Percentiles rank a stretch among this genome's conserved stretches.
Evolutionary conservation across 2,113 vertebrate genomes (phyloP).

Genomic region (Gallinago paraguaiae): DNA sequence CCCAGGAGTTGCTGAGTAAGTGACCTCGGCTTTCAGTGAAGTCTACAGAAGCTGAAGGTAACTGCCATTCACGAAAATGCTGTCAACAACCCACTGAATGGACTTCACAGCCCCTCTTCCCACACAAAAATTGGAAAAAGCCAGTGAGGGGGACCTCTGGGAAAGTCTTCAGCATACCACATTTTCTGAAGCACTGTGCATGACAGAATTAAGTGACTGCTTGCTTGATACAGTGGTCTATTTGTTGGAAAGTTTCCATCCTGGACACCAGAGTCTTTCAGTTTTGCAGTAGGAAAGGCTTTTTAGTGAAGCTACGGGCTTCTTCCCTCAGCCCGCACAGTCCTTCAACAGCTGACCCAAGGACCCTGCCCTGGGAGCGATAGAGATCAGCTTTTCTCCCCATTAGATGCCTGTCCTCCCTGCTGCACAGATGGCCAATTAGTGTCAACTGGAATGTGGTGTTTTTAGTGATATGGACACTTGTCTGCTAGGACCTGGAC

Average conservation of each 20-base stretch:
- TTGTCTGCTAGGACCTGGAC: not conserved
- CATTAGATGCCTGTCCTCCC: not conserved
- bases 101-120: not conserved
- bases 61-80: not conserved
- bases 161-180: not conserved
- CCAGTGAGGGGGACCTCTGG: not conserved
- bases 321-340: not conserved
- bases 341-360: not conserved
- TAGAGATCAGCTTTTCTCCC: not conserved
- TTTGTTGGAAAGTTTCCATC: not conserved
- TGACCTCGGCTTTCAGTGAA: not conserved
- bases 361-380: not conserved
- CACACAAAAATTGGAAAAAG: not conserved
- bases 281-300: not conserved
- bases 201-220: not conserved
- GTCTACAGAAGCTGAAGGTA: not conserved
- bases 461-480: constrained; percentile 11
- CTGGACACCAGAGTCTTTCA: not conserved
- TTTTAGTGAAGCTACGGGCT: rapidly evolving
- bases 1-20: not conserved
- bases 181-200: not conserved
- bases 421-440: not conserved
- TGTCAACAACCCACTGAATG: not conserved
- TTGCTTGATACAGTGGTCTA: not conserved
- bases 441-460: not conserved